Evolutionary conservation across 2,113 vertebrate genomes (phyloP), one percentile per base, ranked within the genome.

Genomic region (Carollia perspicillata): DNA sequence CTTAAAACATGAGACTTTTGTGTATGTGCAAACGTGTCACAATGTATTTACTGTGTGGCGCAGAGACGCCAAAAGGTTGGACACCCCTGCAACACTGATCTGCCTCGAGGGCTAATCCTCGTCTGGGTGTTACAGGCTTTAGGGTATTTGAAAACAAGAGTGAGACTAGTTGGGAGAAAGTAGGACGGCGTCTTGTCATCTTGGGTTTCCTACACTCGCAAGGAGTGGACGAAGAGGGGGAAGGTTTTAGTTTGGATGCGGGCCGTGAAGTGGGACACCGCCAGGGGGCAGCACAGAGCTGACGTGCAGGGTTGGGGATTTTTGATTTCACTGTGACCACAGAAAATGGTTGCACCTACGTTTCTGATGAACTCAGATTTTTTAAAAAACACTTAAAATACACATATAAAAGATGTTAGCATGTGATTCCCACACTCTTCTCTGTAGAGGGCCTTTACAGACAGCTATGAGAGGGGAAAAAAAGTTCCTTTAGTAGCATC

Each of bases 251-350:
- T 85, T 40, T 66, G 35, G 75, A 3, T 47, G n/a, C 12, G 53
- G 84, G 55, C 30, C 44, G 23, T 77, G 79, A 65, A 77, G 35
- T 14, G 47, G 6, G 11, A 30, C 14, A 88, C 80, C 94, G 83
- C 94, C 26, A 97, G 96, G 68, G 94, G 78, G 77, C 91, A 90
- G 79, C 77, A 92, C 5, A 69, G 68, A 96, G 66, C 84, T 74
- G 30, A 75, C 47, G 92, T 4, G 80, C 28, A 7, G 0, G 6
- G 69, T 69, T 40, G 6, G 80, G 44, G 47, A 20, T 66, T 95
- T 85, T 51, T 74, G 0, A 30, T 53, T 83, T 84, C 49, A 72
- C 23, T 18, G 26, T 23, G 66, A 84, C 49, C 44, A 40, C 20
- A 20, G 30, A 74, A 91, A 92, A 95, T 77, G 89, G n/a, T 87